A percentile compares a stretch with the other conserved stretches of the same genome.
Conservation (phyloP, 2,113 vertebrate genomes). For the Etia nguti region DNA sequence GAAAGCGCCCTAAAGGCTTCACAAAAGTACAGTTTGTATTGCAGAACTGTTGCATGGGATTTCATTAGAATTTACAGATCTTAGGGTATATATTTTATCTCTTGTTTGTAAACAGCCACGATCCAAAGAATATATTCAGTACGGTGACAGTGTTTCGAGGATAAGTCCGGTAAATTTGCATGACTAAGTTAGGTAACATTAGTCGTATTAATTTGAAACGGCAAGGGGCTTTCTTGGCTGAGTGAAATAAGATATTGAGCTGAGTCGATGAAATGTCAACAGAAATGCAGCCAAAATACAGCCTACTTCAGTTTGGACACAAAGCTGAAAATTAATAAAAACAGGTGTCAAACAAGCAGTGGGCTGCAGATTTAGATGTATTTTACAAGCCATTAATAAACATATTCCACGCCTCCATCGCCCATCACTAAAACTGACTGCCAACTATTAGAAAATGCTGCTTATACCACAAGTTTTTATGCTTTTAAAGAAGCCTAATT, state of each 20-base stretch:
- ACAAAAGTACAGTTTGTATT: neutral
- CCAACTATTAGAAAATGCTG: neutral
- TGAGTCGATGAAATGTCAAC: slow-evolving; percentile 45
- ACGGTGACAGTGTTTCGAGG: neutral
- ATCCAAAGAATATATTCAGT: neutral
- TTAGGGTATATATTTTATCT: neutral
- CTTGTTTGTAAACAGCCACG: neutral
- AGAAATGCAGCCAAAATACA: slow-evolving; percentile 25
- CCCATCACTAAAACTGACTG: neutral
- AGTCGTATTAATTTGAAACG: slow-evolving; percentile 5
- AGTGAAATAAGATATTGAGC: slow-evolving; percentile 27
- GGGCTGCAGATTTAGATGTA: neutral
- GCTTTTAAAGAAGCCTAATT: neutral
- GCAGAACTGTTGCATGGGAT: neutral
- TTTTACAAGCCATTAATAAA: slow-evolving; percentile 30
- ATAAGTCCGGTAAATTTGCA: neutral
- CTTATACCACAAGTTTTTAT: neutral
- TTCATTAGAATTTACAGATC: neutral
- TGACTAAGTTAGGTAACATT: neutral
- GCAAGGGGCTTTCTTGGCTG: neutral
- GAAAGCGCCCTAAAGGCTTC: neutral
- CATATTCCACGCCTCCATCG: neutral
- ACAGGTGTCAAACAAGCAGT: slow-evolving; percentile 10
- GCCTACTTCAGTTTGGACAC: slow-evolving; percentile 18
- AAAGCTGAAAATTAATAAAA: slow-evolving; percentile 11